Percentiles rank a stretch among this genome's conserved stretches.
Evolutionary conservation across 92 coral and sea anemone species (phyloP).

Genomic region (Phymanthus crucifer): DNA sequence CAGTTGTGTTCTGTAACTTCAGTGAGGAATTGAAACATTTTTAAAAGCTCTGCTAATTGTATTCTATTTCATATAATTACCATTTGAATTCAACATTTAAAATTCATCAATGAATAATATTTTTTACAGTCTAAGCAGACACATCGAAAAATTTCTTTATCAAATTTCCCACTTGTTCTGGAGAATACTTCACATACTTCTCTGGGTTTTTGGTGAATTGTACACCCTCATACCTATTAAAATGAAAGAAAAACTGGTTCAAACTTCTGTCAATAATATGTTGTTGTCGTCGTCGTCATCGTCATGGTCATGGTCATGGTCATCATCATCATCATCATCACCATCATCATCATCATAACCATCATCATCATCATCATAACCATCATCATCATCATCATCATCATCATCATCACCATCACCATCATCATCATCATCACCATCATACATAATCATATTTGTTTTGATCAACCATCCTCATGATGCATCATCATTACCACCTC

Average conservation of each 20-base stretch:
- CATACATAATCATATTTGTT: not conserved
- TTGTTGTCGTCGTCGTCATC: not conserved
- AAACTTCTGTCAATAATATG: too few species aligned
- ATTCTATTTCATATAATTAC: not conserved
- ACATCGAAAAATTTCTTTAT: conserved; percentile 87
- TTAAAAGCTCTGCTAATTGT: not conserved
- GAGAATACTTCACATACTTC: conserved; percentile 86
- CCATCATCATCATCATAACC: not conserved
- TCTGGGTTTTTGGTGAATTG: conserved; percentile 91
- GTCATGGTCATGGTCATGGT: not conserved
- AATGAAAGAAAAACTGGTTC: not conserved
- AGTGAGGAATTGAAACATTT: too few species aligned
- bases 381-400: not conserved
- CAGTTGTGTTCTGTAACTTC: too few species aligned
- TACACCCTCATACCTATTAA: conserved; percentile 72
- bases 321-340: not conserved
- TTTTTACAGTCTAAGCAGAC: conserved; percentile 61
- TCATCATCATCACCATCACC: not conserved
- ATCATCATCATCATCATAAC: not conserved
- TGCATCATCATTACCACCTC: too few species aligned
- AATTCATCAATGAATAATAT: not conserved
- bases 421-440: not conserved
- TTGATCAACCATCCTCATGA: too few species aligned
- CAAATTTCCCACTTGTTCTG: conserved; percentile 66
- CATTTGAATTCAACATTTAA: not conserved